phyloP scores from a whole-genome alignment of 2,888 invertebrate genomes.

The Scaptomyza polygonia region DNA sequence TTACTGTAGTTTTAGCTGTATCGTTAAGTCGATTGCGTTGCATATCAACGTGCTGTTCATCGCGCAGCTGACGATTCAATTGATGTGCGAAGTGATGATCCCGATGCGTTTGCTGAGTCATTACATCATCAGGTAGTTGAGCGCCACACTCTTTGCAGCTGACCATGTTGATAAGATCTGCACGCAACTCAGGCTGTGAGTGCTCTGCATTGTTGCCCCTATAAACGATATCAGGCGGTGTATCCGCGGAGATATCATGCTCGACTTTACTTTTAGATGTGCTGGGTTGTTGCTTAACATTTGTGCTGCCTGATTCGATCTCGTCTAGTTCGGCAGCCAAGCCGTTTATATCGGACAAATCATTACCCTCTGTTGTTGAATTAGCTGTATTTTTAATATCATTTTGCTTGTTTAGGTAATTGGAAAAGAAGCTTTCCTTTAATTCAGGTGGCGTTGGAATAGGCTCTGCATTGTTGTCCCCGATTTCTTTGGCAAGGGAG shows the following conservation, averaged over 20 bases:
- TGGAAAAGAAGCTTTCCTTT: conserved; percentile 74
- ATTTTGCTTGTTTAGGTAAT: conserved; percentile 54
- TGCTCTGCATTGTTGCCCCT: conserved; percentile 78
- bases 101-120: conserved; percentile 87
- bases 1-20: conserved; percentile 5
- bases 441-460: conserved; percentile 44
- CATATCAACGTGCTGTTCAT: conserved; percentile 71
- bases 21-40: conserved; percentile 49
- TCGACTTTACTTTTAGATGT: conserved; percentile 57
- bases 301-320: conserved; percentile 46
- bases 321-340: conserved; percentile 62
- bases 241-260: conserved; percentile 3
- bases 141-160: conserved; percentile 89
- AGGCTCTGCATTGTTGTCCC: conserved; percentile 12
- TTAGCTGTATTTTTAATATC: neutral
- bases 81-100: conserved; percentile 91
- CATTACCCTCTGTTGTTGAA: conserved; percentile 8
- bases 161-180: conserved; percentile 59
- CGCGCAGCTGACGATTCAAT: conserved; percentile 86
- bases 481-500: conserved; percentile 4
- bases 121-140: conserved; percentile 85
- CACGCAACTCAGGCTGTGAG: conserved; percentile 63
- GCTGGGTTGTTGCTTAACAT: conserved; percentile 29
- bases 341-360: conserved; percentile 45
- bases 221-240: conserved; percentile 42